Evolutionary conservation across 1,140 invertebrate species (phyloP), one percentile per base, ranked within the genome.

Genomic region (Diorhabda elongata): DNA sequence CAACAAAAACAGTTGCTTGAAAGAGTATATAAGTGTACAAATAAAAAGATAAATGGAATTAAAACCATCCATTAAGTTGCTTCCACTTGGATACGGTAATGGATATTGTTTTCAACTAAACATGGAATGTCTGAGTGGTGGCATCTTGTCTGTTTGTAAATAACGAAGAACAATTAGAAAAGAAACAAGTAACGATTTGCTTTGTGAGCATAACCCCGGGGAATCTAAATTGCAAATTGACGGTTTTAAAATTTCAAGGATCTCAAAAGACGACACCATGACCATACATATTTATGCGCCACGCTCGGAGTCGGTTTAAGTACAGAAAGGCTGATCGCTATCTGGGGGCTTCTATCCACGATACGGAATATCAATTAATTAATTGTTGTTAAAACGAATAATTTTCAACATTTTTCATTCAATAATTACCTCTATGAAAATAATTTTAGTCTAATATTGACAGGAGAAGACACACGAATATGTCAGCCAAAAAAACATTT

Each of bases 241-340:
- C 63, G 58, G 66, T 71, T 65, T 71, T 69, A 71, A 70, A 71
- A 71, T 73, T 73, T 69, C 70, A 73, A 73, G 72, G 72, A 73
- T 71, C 66, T 58, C 63, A 42, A 67, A 71, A 73, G 72, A 73
- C 64, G 70, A 68, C 61, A 71, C 71, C 71, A 69, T 71, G 72
- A 73, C 72, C 70, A 71, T 73, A 73, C 72, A 73, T 73, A 73
- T 73, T 73, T 71, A 73, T 73, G 45, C 45, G 47, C 47, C 47
- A 52, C 6, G 47, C 47, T 2, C 47, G 6, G 9, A 11, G 44
- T 9, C 59, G 56, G 67, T 4, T 52, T 26, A 26, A 26, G 26
- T 26, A 26, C 26, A 26, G 26, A 26, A 26, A 26, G 26, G 26
- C 26, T 26, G 26, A 26, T 26, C 26, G 26, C 26, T 26, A 26